Conservation (phyloP, 2,888 invertebrate species). For the Agonum fuliginosum region DNA sequence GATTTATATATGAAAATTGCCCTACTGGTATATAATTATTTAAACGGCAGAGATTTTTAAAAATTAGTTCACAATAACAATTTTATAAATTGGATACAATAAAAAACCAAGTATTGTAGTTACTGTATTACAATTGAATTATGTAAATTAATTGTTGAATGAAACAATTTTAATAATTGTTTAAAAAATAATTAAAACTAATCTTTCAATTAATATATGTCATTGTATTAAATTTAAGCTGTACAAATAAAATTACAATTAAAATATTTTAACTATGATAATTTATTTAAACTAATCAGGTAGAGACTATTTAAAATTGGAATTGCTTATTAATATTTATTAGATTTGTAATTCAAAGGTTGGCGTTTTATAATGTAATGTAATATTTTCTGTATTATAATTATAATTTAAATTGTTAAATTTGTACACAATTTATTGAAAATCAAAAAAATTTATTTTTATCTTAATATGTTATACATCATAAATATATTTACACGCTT, state of each 20-base stretch:
- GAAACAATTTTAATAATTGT: neutral
- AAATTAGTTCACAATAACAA: slow-evolving; percentile 40
- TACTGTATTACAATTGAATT: slow-evolving; percentile 14
- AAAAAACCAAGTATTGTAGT: slow-evolving; percentile 1
- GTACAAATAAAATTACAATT: slow-evolving; percentile 11
- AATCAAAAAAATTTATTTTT: slow-evolving; percentile 58
- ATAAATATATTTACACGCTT: slow-evolving; percentile 61
- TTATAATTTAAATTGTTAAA: slow-evolving; percentile 24
- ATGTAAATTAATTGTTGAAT: neutral
- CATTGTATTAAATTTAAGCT: slow-evolving; percentile 21
- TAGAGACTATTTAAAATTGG: neutral
- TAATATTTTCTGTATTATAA: neutral
- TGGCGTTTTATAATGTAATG: slow-evolving; percentile 18
- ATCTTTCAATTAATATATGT: slow-evolving; percentile 11
- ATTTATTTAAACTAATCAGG: neutral
- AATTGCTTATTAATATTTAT: neutral
- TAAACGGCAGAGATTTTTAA: slow-evolving; percentile 54
- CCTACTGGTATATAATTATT: slow-evolving; percentile 43
- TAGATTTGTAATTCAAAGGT: slow-evolving; percentile 15
- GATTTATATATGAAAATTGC: slow-evolving; percentile 42
- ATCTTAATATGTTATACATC: slow-evolving; percentile 61
- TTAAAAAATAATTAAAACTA: slow-evolving; percentile 18
- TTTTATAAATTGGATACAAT: slow-evolving; percentile 12
- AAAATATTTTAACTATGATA: neutral
- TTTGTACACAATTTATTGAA: slow-evolving; percentile 44